phyloP scores from a whole-genome alignment of 2,113 vertebrate genomes.

The Siniperca chuatsi region DNA sequence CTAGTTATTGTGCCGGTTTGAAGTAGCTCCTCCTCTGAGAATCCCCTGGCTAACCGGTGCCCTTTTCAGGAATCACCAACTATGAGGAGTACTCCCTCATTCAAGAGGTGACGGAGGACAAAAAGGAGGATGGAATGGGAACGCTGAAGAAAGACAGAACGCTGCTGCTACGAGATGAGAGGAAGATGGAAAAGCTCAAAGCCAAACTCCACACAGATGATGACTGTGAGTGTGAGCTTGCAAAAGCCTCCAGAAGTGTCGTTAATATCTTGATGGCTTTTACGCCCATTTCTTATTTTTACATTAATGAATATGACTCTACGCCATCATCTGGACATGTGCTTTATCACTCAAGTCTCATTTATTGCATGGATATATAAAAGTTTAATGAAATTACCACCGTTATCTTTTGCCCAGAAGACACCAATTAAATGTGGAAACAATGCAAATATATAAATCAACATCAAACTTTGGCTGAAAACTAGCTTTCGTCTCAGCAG shows the following conservation, averaged over 20 bases:
- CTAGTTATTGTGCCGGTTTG: constrained; percentile 12
- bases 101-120: constrained; percentile 93
- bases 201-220: constrained; percentile 99
- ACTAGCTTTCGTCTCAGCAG: constrained; percentile 12
- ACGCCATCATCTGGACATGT: constrained; percentile 26
- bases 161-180: constrained; percentile 92
- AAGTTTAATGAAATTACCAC: constrained; percentile 52
- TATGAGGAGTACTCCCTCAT: constrained; percentile 99
- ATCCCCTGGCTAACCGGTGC: constrained; percentile 28
- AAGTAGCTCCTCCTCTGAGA: constrained; percentile 31
- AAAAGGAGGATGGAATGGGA: constrained; percentile 93
- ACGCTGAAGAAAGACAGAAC: constrained; percentile 96
- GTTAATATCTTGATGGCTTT: constrained; percentile 34
- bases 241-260: constrained; percentile 1
- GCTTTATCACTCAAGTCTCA: constrained; percentile 36
- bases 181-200: constrained; percentile 99
- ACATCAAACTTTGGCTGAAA: constrained; percentile 4
- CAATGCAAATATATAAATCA: constrained; percentile 31
- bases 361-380: constrained; percentile 45
- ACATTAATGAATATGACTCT: constrained; percentile 21
- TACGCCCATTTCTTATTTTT: constrained; percentile 10
- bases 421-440: constrained; percentile 46
- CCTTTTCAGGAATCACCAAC: constrained; percentile 95
- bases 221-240: constrained; percentile 88
- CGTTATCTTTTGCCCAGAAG: constrained; percentile 46